Base-by-base conservation (phyloP, 2,797 vertebrate species). In the Eleutherodactylus coqui region DNA sequence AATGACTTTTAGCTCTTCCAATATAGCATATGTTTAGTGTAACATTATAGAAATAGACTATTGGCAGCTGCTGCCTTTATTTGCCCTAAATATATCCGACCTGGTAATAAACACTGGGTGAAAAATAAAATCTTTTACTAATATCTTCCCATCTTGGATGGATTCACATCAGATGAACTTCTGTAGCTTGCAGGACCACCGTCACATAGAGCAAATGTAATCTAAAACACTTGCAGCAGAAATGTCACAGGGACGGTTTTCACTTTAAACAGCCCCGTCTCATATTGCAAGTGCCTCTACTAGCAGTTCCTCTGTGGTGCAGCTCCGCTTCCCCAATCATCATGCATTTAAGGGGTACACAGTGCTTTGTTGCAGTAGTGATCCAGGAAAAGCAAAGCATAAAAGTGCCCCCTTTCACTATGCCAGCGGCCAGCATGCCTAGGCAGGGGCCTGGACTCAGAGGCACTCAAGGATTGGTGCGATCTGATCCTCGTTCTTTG, bases 201-300 rank as follows among this genome's bases (percentile, higher is more conserved):
- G n/a, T 43, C 21, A 43, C 38, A 72, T 72, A 72, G 13, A 13
- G 69, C 36, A 72, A 72, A 72, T 72, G 38, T 72, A 72, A 41
- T 72, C 43, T 41, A 41, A 72, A 72, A 24, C 69, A n/a, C 69
- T 5, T 24, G 34, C 67, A 70, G 21, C 36, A 24, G 36, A 70
- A 70, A 70, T 21, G 64, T 69, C 38, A 69, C 34, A 27, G 14
- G 36, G 17, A 9, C 17, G 10, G 17, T 21, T 38, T 38, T 19
- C 19, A 36, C 17, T 21, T 9, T 69, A 17, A 24, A 69, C 64
- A 38, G 21, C 64, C 17, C 64, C 2, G 19, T 70, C 29, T 70
- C 67, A 41, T n/a, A n/a, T 70, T 70, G 36, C 67, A 64, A 34
- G 60, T 70, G 36, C 3, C 5, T 72, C 36, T 41, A 41, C 69